These are phyloP conservation scores for Leptinotarsa rubiginosa DNA, from an alignment of 2,888 invertebrate genomes.

Conservation along the genomic window DNA sequence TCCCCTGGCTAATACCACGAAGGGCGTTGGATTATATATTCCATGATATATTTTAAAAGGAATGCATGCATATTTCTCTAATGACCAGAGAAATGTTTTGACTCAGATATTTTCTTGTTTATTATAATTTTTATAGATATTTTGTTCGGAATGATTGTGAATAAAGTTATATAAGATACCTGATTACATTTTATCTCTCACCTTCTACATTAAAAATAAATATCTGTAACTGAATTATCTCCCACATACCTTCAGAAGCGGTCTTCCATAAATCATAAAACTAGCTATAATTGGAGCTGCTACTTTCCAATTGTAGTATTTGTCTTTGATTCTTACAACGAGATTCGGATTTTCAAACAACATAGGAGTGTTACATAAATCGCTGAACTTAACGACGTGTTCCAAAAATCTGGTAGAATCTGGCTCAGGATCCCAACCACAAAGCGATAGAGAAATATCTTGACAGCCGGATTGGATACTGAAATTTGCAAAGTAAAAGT, in stretches of 20 bases:
- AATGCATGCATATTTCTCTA: too few species aligned
- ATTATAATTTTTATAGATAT: too few species aligned
- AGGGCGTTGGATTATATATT: too few species aligned
- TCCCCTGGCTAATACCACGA: too few species aligned
- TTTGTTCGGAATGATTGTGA: too few species aligned
- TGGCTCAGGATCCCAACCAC: slow-evolving; percentile 74
- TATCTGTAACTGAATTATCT: slow-evolving; percentile 41
- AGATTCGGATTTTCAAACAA: slow-evolving; percentile 84
- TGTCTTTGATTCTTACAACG: slow-evolving; percentile 86
- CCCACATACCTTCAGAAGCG: slow-evolving; percentile 77
- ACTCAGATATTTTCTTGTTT: too few species aligned
- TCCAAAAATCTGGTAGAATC: slow-evolving; percentile 70
- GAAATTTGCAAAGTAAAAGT: slow-evolving; percentile 26
- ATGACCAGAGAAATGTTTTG: too few species aligned
- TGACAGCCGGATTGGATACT: slow-evolving; percentile 66
- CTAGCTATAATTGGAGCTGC: slow-evolving; percentile 93
- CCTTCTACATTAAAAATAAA: too few species aligned
- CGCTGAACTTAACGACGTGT: slow-evolving; percentile 72
- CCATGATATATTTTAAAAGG: too few species aligned
- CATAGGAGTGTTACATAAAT: slow-evolving; percentile 78
- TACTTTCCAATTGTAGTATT: slow-evolving; percentile 91
- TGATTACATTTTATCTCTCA: too few species aligned
- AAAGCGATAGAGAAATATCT: slow-evolving; percentile 82
- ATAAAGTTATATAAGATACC: too few species aligned
- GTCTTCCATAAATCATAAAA: slow-evolving; percentile 86